Evolutionary conservation across 2,888 invertebrate genomes (phyloP), one percentile per base, ranked within the genome.

Genomic region (Hyposoter didymator): DNA sequence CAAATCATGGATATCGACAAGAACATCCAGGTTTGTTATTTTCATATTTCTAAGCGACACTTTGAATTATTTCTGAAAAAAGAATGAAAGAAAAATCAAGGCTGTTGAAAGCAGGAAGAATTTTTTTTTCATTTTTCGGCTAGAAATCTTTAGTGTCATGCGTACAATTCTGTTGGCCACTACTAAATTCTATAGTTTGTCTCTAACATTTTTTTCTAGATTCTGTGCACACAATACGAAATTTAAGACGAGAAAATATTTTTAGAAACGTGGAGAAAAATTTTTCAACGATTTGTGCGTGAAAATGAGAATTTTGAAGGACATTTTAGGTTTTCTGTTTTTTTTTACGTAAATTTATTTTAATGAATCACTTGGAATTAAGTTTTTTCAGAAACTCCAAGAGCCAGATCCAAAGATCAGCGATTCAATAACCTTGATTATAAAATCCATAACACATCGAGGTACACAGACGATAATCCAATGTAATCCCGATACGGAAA

Each of bases 401-500:
- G 75, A 82, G 28, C 10, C 69, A 7, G 87, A 82, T 45, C 76
- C 83, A 32, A 86, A 86, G 22, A 91, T 91, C 80, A 90, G 90
- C n/a, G 88, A 80, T 70, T 90, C 90, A 55, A 55, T 87, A 59
- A 89, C 89, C 14, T 85, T 90, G 39, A 82, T 88, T n/a, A 17
- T 88, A 59, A 90, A 90, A 69, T 88, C 88, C 14, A 82, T 90
- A 79, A 89, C 89, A 7, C 91, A 91, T 73, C 88, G 90, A 72
- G 91, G 91, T 59, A 90, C 90, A 6, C 91, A 91, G 69, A 91
- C 91, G 12, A 45, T 79, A n/a, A 90, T 91, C 86, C 89, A 88
- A 17, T 91, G 90, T 52, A 59, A 88, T 28, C 89, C 89, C 17
- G 69, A 82, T 49, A 55, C 82, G n/a, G 78, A 87, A 22, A 88